Conservation (phyloP, 2,113 vertebrate genomes). For the Engystomops pustulosus region DNA sequence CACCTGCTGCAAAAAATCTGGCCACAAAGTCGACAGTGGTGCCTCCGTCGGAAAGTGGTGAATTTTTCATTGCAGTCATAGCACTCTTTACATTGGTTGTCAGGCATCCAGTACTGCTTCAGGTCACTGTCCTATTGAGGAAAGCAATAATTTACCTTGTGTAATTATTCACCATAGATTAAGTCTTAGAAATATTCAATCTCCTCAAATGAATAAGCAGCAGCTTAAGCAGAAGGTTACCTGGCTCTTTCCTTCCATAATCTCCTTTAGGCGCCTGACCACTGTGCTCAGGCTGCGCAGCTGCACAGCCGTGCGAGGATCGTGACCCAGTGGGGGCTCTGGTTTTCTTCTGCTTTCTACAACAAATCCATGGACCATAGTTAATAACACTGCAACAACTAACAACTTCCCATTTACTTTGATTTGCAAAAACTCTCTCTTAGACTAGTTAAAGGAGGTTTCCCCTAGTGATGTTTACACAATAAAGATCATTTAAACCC, state of each 20-base stretch:
- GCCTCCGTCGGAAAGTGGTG: constrained; percentile 93
- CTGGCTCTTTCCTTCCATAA: constrained; percentile 99
- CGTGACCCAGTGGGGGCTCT: constrained; percentile 86
- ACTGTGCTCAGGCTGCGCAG: constrained; percentile 90
- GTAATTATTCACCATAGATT: not conserved
- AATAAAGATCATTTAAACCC: too few species aligned
- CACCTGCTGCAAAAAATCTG: constrained; percentile 99
- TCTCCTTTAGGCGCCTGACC: constrained; percentile 95
- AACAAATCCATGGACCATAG: not conserved
- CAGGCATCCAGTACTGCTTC: constrained; percentile 99
- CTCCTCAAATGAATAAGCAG: too few species aligned
- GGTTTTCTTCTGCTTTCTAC: constrained; percentile 90
- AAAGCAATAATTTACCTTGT: not conserved
- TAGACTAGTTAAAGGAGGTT: too few species aligned
- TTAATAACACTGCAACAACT: not conserved
- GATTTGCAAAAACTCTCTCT: too few species aligned
- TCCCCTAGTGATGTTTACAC: too few species aligned
- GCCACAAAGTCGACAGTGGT: constrained; percentile 95
- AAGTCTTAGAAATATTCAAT: too few species aligned
- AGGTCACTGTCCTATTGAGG: constrained; percentile 89
- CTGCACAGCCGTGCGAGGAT: constrained; percentile 96
- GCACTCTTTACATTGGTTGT: constrained; percentile 98
- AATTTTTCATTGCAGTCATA: constrained; percentile 99
- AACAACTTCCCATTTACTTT: not conserved
- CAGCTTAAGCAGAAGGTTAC: constrained; percentile 71